These are phyloP conservation scores for Ficedula albicollis DNA, from an alignment of 2,797 vertebrate species.

Conservation along the genomic window DNA sequence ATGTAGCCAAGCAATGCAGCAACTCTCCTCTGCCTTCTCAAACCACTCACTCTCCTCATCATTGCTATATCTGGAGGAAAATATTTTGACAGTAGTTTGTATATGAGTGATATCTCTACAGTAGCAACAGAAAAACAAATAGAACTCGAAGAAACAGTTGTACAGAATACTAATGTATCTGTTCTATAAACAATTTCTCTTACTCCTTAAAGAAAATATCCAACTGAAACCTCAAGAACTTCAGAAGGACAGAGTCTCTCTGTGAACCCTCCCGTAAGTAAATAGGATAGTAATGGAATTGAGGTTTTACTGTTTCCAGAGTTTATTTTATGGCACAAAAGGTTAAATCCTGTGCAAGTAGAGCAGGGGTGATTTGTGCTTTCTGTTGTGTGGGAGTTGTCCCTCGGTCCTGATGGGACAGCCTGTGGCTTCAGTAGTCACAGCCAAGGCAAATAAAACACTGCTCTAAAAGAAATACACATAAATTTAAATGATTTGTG, in stretches of 20 bases:
- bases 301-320: background rate
- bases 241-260: background rate
- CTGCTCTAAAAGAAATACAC: background rate
- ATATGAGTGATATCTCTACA: background rate
- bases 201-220: background rate
- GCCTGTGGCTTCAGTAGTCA: background rate
- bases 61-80: background rate
- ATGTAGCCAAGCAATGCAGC: background rate
- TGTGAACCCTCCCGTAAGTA: background rate
- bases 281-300: background rate
- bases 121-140: conserved; percentile 14
- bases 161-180: background rate
- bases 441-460: background rate
- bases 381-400: background rate
- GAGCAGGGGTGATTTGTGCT: background rate
- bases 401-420: background rate
- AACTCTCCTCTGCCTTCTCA: background rate
- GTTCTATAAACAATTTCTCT: conserved; percentile 3
- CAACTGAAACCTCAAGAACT: background rate
- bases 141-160: background rate
- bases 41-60: background rate
- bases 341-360: background rate
- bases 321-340: conserved; percentile 19
- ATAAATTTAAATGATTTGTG: background rate
- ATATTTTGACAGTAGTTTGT: conserved; percentile 27